Base-by-base conservation (phyloP, 1,140 invertebrate species). In the Drosophila micromelanica region DNA sequence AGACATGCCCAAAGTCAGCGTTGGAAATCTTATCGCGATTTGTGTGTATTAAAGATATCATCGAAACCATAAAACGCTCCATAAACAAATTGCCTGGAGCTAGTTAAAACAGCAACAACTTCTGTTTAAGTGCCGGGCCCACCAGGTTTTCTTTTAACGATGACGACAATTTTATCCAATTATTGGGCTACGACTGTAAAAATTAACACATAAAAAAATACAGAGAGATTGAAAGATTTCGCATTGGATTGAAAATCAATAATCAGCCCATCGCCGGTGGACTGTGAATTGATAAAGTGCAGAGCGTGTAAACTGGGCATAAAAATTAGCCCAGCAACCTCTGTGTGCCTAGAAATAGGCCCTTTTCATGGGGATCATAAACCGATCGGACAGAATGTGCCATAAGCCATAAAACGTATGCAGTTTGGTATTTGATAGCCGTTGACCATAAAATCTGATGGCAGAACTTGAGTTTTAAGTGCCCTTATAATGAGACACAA, bases 401-500 rank as follows among this genome's bases (percentile, higher is more conserved):
- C 69, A 72, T 67, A 72, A 72, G 62, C 69, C 69, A 67, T 72
- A 72, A 72, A 72, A 63, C 46, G 62, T 67, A 67, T 72, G 62
- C 69, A 67, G 69, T 72, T 72, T 46, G 61, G 48, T 45, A 73
- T 73, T 73, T 73, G 63, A 73, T 73, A 67, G 70, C 63, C 55
- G 42, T 42, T 60, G 63, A 63, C 55, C 64, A 68, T 73, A 60
- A 76, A 76, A 72, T 13, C 2, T 38, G 61, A 72, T 70, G 52
- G 67, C 42, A 70, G 35, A 68, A 59, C 48, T 43, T 60, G 45
- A 40, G 32, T 48, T 56, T 76, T 76, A 54, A 76, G 63, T 76
- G 74, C 70, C 74, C 74, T 76, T 69, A 68, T 76, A 73, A 76
- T 76, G 63, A 76, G 70, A 59, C 70, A 59, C 70, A 68, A 76